phyloP scores from a whole-genome alignment of 2,797 vertebrate species.

The Sebastes miniatus region DNA sequence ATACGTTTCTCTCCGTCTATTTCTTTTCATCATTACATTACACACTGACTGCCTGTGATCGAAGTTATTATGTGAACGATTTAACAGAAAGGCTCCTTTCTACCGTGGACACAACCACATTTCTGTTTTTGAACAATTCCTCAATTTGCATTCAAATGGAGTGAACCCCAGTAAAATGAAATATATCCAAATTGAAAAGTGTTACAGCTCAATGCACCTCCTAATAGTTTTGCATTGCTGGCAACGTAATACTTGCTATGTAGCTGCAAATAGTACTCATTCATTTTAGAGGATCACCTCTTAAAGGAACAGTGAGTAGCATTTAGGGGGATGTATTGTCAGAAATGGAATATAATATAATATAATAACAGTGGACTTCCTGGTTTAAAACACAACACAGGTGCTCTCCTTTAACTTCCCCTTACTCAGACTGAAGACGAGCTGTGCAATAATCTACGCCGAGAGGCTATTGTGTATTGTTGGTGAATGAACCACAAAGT shows the following conservation, averaged over 20 bases:
- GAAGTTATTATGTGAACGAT: not conserved
- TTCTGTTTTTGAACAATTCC: not conserved
- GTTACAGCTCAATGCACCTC: not conserved
- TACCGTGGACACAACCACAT: not conserved
- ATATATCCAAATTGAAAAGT: not conserved
- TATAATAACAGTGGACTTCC: not conserved
- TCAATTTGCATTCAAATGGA: not conserved
- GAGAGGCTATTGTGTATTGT: conserved; percentile 6
- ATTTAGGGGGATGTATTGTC: too few species aligned
- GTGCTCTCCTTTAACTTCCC: not conserved
- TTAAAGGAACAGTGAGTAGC: too few species aligned
- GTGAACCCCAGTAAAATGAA: not conserved
- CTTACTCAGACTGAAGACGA: not conserved
- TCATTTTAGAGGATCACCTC: not conserved
- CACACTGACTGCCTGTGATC: not conserved
- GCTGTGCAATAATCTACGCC: not conserved
- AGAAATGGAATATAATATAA: too few species aligned
- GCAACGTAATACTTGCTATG: not conserved
- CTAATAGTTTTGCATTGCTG: not conserved
- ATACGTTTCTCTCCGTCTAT: not conserved
- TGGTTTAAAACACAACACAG: not conserved
- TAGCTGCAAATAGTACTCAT: not conserved
- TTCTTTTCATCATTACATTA: not conserved
- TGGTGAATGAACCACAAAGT: conserved; percentile 25
- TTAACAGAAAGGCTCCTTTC: not conserved